Base-by-base conservation (phyloP, 2,888 invertebrate species). In the Tetheella fluctuosa region DNA sequence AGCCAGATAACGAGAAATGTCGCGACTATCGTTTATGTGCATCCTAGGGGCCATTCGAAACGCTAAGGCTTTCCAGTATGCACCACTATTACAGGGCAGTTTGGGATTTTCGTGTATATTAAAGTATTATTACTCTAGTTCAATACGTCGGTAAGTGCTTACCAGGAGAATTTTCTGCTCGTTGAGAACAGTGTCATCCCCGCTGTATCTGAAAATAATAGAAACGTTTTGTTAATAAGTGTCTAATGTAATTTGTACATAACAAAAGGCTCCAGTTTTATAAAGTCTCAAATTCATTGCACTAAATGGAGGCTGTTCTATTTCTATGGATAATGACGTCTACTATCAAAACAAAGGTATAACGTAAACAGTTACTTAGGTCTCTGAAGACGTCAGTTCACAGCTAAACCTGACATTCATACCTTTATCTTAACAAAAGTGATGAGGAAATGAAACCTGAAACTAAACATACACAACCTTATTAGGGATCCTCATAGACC, bases 1-100 rank as follows among this genome's bases (percentile, higher is more conserved):
- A 70, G 74, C 74, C 48, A 85, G 90, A 89, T 89, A 90, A 89
- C 88, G 86, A 87, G 86, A 82, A 85, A 84, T 80, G 85, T 84
- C 83, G 79, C 80, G 79, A 77, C 83, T 83, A 86, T 83, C 85
- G 84, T 77, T 88, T 86, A 86, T 84, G 82, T 81, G 83, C 82
- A 55, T 25, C 55, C 55, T 20, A 54, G 71, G 54, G 53, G 55
- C 54, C 68, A 66, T 67, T 77, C 77, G 77, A 79, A 71, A 69
- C 64, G 68, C 67, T 63, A 67, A 70, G 73, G 13, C 34, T 54
- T 17, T 34, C 55, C 34, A 70, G 64, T 64, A 76, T 70, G 65
- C 71, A 73, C 71, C 34, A 74, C 74, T 72, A 63, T 67, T 68
- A 76, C 65, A 64, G 65, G 61, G 58, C 58, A 55, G 15, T 37